Evolutionary conservation across 2,888 invertebrate species (phyloP).

Genomic region (Pinctada fucata): DNA sequence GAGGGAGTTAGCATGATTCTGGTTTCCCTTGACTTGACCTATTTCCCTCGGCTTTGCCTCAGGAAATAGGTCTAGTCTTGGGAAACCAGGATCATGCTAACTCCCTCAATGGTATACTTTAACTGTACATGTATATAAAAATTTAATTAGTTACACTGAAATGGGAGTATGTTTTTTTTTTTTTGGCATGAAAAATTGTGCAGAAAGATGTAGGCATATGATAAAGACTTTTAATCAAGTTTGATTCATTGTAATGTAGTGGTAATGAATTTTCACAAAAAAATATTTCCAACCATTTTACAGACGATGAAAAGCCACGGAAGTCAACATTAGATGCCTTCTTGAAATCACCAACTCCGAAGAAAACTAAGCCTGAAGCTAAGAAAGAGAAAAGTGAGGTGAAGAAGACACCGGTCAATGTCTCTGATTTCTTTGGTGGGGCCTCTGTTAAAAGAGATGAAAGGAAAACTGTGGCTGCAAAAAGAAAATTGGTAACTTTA

Average conservation of each 20-base stretch:
- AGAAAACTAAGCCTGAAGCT: constrained; percentile 35
- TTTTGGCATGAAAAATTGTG: background rate
- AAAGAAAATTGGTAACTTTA: constrained; percentile 48
- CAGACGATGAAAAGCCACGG: constrained; percentile 58
- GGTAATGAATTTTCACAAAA: background rate
- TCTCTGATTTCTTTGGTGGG: constrained; percentile 69
- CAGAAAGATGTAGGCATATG: background rate
- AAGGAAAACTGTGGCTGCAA: constrained; percentile 47
- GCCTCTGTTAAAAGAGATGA: constrained; percentile 62
- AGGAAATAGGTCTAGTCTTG: too few relatives aligned
- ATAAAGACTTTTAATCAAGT: background rate
- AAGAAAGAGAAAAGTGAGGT: constrained; percentile 33
- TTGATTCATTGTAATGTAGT: background rate
- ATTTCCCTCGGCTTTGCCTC: too few relatives aligned
- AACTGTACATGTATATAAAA: too few relatives aligned
- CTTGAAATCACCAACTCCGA: constrained; percentile 50
- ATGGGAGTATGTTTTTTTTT: too few relatives aligned
- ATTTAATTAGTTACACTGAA: too few relatives aligned
- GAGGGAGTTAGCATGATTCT: too few relatives aligned
- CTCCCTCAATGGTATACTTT: too few relatives aligned
- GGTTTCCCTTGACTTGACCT: too few relatives aligned
- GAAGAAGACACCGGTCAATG: constrained; percentile 54
- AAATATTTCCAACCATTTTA: constrained; percentile 12
- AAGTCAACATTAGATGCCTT: constrained; percentile 62
- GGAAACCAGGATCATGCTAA: too few relatives aligned